phyloP scores from a whole-genome alignment of 2,888 invertebrate genomes.

The Gisinianus flammeolus region DNA sequence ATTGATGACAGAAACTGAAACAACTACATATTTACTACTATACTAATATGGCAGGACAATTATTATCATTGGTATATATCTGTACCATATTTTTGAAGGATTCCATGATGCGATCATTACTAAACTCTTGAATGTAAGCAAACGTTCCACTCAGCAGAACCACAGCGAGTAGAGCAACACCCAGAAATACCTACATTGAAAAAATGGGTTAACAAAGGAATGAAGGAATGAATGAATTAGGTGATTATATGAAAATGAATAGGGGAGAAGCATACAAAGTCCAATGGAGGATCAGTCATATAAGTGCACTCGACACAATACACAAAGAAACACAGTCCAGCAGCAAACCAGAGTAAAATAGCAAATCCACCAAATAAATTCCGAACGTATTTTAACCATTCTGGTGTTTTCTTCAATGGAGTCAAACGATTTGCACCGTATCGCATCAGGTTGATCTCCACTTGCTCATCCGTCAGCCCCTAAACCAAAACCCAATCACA shows the following conservation, averaged over 20 bases:
- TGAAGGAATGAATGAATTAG: no score
- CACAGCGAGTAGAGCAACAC: conserved; percentile 26
- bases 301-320: background rate
- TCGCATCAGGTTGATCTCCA: conserved; percentile 43
- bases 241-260: no score
- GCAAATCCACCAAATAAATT: conserved; percentile 57
- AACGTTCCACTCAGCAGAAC: conserved; percentile 33
- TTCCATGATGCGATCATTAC: conserved; percentile 29
- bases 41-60: no score
- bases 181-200: conserved; percentile 62
- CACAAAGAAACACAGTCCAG: background rate
- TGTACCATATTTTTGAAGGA: conserved; percentile 28
- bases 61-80: no score
- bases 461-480: conserved; percentile 52
- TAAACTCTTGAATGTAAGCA: conserved; percentile 38
- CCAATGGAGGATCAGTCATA: conserved; percentile 61
- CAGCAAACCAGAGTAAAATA: conserved; percentile 53
- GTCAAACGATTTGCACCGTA: conserved; percentile 56
- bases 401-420: conserved; percentile 51
- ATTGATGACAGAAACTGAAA: no score
- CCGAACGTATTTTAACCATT: conserved; percentile 53
- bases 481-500: conserved; percentile 3
- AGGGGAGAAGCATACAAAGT: conserved; percentile 65
- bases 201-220: no score
- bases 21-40: no score